A percentile compares a stretch with the other conserved stretches of the same genome.
Evolutionary conservation across 2,113 vertebrate genomes (phyloP).

Genomic region (Ptychochromis oligacanthus): DNA sequence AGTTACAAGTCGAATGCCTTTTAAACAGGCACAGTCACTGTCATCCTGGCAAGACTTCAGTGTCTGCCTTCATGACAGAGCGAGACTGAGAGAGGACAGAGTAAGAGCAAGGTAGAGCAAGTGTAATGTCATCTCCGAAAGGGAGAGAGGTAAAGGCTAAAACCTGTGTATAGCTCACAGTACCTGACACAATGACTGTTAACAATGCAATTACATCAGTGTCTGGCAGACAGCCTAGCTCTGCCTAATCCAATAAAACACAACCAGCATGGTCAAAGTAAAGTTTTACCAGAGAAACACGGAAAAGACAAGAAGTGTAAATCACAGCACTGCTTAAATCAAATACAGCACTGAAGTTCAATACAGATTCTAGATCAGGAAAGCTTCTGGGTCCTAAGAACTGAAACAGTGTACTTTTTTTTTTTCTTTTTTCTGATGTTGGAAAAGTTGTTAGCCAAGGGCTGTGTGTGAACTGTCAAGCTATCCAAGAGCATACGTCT

Average conservation of each 20-base stretch:
- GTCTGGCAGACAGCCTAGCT: constrained; percentile 59
- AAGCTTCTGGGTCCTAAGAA: neutral
- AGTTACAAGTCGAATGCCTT: constrained; percentile 7
- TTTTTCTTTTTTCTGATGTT: too few relatives aligned
- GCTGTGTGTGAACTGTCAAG: too few relatives aligned
- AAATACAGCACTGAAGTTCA: neutral
- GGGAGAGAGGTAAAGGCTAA: constrained; percentile 56
- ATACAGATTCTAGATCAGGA: neutral
- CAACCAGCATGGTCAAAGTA: constrained; percentile 14
- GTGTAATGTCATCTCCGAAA: constrained; percentile 57
- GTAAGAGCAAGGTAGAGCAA: constrained; percentile 17
- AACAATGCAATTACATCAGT: constrained; percentile 67
- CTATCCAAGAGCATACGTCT: too few relatives aligned
- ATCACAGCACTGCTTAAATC: neutral
- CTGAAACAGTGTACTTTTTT: too few relatives aligned
- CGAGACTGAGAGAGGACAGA: constrained; percentile 1
- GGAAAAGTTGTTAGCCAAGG: too few relatives aligned
- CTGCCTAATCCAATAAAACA: constrained; percentile 38
- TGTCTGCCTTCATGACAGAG: constrained; percentile 41
- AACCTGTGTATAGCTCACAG: constrained; percentile 53
- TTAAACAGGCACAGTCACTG: constrained; percentile 18
- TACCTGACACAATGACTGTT: constrained; percentile 63
- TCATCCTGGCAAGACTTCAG: constrained; percentile 4
- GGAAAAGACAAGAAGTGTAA: neutral
- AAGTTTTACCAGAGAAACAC: constrained; percentile 22